Evolutionary conservation across 2,888 invertebrate species (phyloP), one percentile per base, ranked within the genome.

Genomic region (Protonemura montana): DNA sequence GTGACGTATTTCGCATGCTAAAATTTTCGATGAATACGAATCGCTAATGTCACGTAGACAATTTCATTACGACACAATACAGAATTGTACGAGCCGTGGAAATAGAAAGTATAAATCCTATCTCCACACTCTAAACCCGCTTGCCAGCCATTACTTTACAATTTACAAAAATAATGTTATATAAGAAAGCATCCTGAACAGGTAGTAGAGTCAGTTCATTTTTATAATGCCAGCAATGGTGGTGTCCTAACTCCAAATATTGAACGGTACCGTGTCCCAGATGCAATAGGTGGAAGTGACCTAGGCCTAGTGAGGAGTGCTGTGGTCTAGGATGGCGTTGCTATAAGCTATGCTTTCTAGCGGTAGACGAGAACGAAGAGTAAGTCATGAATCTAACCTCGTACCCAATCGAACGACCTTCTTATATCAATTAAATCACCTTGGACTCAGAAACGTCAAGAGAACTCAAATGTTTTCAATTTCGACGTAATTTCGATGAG

Each of bases 251-350:
- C 35, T 35, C 35, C 30, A 30, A 81, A 81, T 81, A 30, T 7
- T 81, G n/a, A 28, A 76, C 76, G 84, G 84, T 59, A 76, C 28
- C 21, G 76, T 84, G 84, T 84, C 84, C 84, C 28, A 84, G 84
- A 76, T 84, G 59, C 26, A 3, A 42, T 28, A 59, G 26, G 30
- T 41, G 27, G 35, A 25, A 28, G 76, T 84, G 84, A 84, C 84
- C 84, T 84, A 84, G 84, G 76, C 84, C 84, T 84, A 76, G 84
- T 84, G 28, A 84, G 13, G 59, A 59, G 16, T 59, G 59, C 59
- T 2, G 59, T 59, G 59, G n/a, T n/a, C 35, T 35, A 35, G 5
- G 21, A 13, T 59, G 21, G 59, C 21, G 16, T 59, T 16, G 59
- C 59, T 59, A 21, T 59, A 59, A 21, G 59, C 3, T 35, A 59